phyloP scores from a whole-genome alignment of 2,113 vertebrate species.

The Odocoileus virginianus region DNA sequence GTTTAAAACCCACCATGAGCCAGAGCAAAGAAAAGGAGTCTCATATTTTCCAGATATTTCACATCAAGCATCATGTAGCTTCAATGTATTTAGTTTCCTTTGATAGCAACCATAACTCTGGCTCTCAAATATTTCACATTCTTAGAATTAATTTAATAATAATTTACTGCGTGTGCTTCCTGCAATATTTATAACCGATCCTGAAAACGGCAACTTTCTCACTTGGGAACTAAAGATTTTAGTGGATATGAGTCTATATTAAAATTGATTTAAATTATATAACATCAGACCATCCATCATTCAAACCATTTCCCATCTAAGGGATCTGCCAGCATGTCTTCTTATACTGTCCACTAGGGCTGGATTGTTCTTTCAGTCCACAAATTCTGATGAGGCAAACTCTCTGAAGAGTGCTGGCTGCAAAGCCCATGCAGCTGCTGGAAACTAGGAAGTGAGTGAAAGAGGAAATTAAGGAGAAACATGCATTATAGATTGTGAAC shows the following conservation, averaged over 20 bases:
- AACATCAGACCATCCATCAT: background rate
- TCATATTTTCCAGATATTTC: background rate
- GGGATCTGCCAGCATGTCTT: background rate
- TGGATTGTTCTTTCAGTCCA: background rate
- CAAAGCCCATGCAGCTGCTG: background rate
- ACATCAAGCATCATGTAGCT: background rate
- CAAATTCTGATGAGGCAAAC: background rate
- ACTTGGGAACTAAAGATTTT: background rate
- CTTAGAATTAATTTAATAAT: constrained; percentile 28
- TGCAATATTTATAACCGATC: background rate
- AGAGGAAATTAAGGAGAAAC: background rate
- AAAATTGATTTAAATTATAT: background rate
- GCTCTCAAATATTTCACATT: constrained; percentile 9
- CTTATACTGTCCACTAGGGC: background rate
- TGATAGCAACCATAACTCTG: constrained; percentile 1
- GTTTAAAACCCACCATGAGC: background rate
- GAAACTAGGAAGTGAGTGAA: background rate
- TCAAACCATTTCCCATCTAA: constrained; percentile 1
- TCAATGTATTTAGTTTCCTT: background rate
- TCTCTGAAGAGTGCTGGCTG: background rate
- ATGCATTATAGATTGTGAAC: background rate
- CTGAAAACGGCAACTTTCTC: background rate
- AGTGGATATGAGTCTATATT: background rate
- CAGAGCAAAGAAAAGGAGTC: background rate
- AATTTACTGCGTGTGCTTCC: background rate